Evolutionary conservation across 2,888 invertebrate genomes (phyloP).

Genomic region (Perizoma flavofasciatum): DNA sequence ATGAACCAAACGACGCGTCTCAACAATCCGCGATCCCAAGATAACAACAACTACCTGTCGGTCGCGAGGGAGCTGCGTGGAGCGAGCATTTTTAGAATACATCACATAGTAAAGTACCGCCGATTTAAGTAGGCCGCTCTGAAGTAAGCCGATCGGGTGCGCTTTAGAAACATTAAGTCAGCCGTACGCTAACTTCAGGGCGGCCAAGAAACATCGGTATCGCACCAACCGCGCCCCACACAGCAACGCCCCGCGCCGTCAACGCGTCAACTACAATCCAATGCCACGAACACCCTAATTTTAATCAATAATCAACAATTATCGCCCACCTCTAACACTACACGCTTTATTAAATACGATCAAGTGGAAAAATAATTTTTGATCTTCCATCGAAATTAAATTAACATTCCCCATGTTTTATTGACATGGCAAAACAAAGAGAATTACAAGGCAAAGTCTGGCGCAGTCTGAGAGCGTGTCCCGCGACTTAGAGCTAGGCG

Average conservation of each 20-base stretch:
- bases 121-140: conserved; percentile 2
- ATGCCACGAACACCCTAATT: conserved; percentile 78
- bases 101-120: conserved; percentile 35
- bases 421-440: conserved; percentile 70
- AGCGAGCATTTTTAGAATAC: conserved; percentile 21
- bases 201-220: background rate
- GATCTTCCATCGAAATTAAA: conserved; percentile 77
- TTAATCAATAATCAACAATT: conserved; percentile 84
- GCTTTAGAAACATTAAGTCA: no score
- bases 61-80: conserved; percentile 33
- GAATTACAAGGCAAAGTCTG: conserved; percentile 65
- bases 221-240: conserved; percentile 19
- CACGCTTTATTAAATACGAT: conserved; percentile 77
- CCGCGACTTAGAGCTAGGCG: conserved; percentile 45
- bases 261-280: conserved; percentile 65
- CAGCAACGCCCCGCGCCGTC: conserved; percentile 24
- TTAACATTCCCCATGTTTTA: conserved; percentile 67
- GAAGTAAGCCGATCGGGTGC: no score
- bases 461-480: conserved; percentile 44
- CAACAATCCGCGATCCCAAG: conserved; percentile 62
- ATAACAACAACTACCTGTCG: conserved; percentile 69
- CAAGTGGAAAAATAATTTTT: conserved; percentile 83
- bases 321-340: conserved; percentile 80
- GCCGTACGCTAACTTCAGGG: no score
- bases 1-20: conserved; percentile 76